Base-by-base conservation (phyloP, 1,140 invertebrate genomes). In the Heliothis virescens region DNA sequence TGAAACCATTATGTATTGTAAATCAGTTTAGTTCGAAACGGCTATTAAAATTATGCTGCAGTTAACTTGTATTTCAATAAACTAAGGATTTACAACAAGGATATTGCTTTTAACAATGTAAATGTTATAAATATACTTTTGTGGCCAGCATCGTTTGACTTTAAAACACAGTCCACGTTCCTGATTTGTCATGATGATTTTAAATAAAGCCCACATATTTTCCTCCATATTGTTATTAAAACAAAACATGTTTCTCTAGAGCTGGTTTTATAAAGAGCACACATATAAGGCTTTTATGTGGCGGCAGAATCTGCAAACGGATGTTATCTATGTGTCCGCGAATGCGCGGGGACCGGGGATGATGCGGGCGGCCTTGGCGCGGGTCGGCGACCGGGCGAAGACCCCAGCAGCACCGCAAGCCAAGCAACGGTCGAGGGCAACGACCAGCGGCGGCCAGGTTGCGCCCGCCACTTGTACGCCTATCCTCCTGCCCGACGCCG, bases 381-480 rank as follows among this genome's bases (percentile, higher is more conserved):
- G 90, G 92, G 93, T 94, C 92, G 91, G 85, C 90, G 92, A 94
- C 92, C 93, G 92, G 93, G 83, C 93, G 92, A 92, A 93, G 92
- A 94, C 93, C 93, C 87, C 89, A 91, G 83, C 91, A 94, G 92
- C 92, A 92, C 91, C 90, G 89, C 91, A 90, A 89, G 86, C 83
- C 91, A 92, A 92, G 89, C 92, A 93, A 91, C 91, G 90, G 92
- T 91, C 88, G 91, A 90, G 93, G 93, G 92, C 91, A 93, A 94
- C 91, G 92, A 91, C 91, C 91, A 92, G 85, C 84, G 82, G 81
- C 87, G 82, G 74, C 80, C 72, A 82, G 79, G 85, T 85, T 87
- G 86, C 85, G 87, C 79, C 85, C 81, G 83, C 86, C 82, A 79
- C 29, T 50, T 67, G 84, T 84, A 79, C 87, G 82, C 83, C 89